These are phyloP conservation scores for Lerema accius DNA, from an alignment of 1,140 invertebrate genomes.

Conservation along the genomic window DNA sequence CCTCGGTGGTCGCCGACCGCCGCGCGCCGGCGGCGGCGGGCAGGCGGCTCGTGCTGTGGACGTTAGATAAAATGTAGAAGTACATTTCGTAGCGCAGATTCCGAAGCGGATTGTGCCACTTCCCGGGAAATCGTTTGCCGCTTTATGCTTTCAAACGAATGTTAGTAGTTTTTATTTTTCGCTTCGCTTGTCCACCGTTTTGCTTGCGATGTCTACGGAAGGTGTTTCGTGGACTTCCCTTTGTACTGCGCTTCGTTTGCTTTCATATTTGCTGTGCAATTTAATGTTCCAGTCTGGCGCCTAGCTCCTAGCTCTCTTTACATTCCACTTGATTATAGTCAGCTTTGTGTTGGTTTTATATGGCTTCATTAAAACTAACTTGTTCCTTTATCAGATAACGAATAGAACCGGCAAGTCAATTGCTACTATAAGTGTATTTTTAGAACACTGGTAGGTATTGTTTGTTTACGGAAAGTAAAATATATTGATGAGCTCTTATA, in stretches of 20 bases:
- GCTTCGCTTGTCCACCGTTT: constrained; percentile 19
- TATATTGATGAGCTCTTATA: too few species aligned
- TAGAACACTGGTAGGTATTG: too few species aligned
- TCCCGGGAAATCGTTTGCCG: constrained; percentile 31
- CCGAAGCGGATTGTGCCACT: constrained; percentile 29
- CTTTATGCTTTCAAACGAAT: constrained; percentile 32
- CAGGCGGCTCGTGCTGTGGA: constrained; percentile 5
- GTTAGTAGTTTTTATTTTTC: constrained; percentile 24
- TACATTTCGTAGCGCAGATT: constrained; percentile 33
- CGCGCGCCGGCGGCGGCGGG: neutral
- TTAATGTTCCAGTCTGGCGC: neutral
- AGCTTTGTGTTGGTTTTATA: too few species aligned
- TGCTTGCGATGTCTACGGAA: constrained; percentile 25
- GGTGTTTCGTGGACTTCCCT: constrained; percentile 23
- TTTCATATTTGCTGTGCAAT: constrained; percentile 17
- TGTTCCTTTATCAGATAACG: too few species aligned
- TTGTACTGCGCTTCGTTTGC: constrained; percentile 10
- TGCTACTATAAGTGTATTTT: too few species aligned
- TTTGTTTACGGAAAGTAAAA: too few species aligned
- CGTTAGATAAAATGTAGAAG: constrained; percentile 30
- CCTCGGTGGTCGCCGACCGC: neutral
- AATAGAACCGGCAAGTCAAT: too few species aligned
- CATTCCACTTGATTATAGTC: too few species aligned
- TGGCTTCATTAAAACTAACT: too few species aligned
- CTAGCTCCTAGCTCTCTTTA: too few species aligned